These are phyloP conservation scores for Meghimatium bilineatum DNA, from an alignment of 2,888 invertebrate species.

Conservation along the genomic window DNA sequence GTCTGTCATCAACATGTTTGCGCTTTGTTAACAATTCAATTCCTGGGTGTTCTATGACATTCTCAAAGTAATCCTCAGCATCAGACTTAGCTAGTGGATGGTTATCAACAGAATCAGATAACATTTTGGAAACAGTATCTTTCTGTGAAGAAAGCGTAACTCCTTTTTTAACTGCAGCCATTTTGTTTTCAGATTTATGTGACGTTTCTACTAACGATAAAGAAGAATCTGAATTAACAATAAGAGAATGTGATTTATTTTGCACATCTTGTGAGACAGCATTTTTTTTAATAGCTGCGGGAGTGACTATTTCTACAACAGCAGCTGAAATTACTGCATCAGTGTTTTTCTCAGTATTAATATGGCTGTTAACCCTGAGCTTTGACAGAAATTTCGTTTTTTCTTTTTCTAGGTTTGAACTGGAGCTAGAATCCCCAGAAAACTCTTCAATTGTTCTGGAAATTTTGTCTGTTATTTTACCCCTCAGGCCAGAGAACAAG, in stretches of 20 bases:
- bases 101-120: slow-evolving; percentile 27
- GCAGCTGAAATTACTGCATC: slow-evolving; percentile 38
- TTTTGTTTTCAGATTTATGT: not conserved
- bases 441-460: slow-evolving; percentile 66
- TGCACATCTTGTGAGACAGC: not conserved
- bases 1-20: not conserved
- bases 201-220: not conserved
- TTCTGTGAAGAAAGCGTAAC: not conserved
- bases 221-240: not conserved
- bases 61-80: slow-evolving; percentile 33
- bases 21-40: not conserved
- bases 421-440: slow-evolving; percentile 57
- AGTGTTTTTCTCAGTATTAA: slow-evolving; percentile 46
- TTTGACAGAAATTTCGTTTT: slow-evolving; percentile 42
- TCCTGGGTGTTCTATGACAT: slow-evolving; percentile 31
- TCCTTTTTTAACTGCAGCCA: slow-evolving; percentile 10
- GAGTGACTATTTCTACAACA: not conserved
- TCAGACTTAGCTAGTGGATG: slow-evolving; percentile 40
- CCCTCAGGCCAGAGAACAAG: slow-evolving; percentile 55
- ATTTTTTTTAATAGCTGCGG: not conserved
- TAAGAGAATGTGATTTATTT: not conserved
- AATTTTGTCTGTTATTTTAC: slow-evolving; percentile 60
- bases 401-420: slow-evolving; percentile 53
- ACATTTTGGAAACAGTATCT: slow-evolving; percentile 46
- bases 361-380: slow-evolving; percentile 36